Base-by-base conservation (phyloP, 2,113 vertebrate genomes). In the Nannospalax galili region DNA sequence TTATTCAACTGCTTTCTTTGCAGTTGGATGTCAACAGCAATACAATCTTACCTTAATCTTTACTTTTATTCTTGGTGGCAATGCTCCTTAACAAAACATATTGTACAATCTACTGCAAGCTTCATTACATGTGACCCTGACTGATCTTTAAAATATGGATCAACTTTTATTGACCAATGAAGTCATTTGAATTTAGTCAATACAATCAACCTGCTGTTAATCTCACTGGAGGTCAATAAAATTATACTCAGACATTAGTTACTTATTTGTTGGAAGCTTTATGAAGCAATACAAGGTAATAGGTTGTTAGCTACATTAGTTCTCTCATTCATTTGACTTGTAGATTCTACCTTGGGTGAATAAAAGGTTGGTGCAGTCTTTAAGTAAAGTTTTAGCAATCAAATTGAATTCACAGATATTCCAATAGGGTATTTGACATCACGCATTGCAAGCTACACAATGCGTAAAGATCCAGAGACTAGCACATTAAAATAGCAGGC, bases 281-380 rank as follows among this genome's bases (percentile, higher is more conserved):
- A 96, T 97, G 97, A 96, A 97, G 93, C 92, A 94, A 77, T 95
- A 74, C 69, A 95, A 96, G 82, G 42, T 7, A 73, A 2, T 96
- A 84, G 86, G 85, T 96, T 93, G 42, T 93, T 97, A 96, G 88
- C 58, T 91, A 95, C 82, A 89, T 97, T 95, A 97, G 69, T 95
- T 94, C 88, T 97, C 82, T 97, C 96, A 96, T 96, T 97, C 93
- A 93, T 92, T 96, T 96, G 95, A 95, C 96, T 93, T 93, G 93
- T 75, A 89, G 69, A 48, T 95, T 92, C 37, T 96, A 0, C 65
- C 92, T 94, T 87, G 73, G 58, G 84, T 88, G 90, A 92, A 28
- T 52, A 82, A 78, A 97, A 98, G 72, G 73, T 81, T 96, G 80
- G 86, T 92, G 3, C 24, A 60, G 20, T 48, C 52, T 72, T 97